Conservation (phyloP, 2,888 invertebrate genomes). For the Sycophila texana region DNA sequence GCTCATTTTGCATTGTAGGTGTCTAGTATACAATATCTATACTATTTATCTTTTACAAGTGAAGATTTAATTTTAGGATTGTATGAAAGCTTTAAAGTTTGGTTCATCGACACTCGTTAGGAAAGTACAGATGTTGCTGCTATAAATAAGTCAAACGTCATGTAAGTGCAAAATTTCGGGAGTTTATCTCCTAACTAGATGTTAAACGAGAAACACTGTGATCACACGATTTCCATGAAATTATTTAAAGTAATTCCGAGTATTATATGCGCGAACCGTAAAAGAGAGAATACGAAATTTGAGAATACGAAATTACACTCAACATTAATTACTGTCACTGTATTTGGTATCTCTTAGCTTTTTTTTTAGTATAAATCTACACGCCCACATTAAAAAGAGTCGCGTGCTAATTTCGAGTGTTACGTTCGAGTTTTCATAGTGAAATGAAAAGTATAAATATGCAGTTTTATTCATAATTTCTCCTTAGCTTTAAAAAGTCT, state of each 20-base stretch:
- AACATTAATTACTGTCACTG: no score
- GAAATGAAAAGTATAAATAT: no score
- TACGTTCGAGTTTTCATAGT: no score
- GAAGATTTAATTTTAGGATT: background rate
- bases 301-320: no score
- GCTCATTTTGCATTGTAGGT: no score
- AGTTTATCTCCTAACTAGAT: slow-evolving; percentile 24
- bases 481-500: slow-evolving; percentile 14
- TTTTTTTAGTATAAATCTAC: no score
- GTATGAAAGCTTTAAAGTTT: background rate
- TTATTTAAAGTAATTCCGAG: slow-evolving; percentile 54
- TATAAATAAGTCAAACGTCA: slow-evolving; percentile 50
- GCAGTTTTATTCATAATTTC: background rate
- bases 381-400: no score
- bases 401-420: background rate
- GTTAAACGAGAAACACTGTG: slow-evolving; percentile 5
- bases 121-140: background rate
- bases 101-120: slow-evolving; percentile 33
- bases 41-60: no score
- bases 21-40: no score
- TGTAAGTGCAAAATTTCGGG: slow-evolving; percentile 36
- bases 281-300: background rate
- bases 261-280: slow-evolving; percentile 28
- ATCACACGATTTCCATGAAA: slow-evolving; percentile 54
- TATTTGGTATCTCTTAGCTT: no score